Percentiles rank a stretch among this genome's conserved stretches.
Evolutionary conservation across 2,113 vertebrate genomes (phyloP).

Genomic region (Anoura caudifer): DNA sequence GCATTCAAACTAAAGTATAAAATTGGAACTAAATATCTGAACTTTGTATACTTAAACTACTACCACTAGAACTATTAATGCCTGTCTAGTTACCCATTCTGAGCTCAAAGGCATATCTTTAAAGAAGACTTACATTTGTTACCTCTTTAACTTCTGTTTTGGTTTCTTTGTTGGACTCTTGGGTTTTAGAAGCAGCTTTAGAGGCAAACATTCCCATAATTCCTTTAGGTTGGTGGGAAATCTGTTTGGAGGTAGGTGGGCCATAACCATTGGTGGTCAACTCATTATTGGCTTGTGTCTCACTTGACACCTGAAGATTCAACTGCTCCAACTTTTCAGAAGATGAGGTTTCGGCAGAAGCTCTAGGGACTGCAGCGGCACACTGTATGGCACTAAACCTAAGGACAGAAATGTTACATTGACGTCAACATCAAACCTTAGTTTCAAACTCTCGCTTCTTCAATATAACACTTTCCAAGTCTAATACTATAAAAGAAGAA

Average conservation of each 20-base stretch:
- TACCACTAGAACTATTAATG: not conserved
- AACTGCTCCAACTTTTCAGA: constrained; percentile 46
- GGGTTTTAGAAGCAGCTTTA: constrained; percentile 82
- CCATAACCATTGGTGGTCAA: constrained; percentile 78
- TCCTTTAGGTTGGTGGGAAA: constrained; percentile 84
- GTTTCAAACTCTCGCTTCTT: not conserved
- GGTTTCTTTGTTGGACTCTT: constrained; percentile 81
- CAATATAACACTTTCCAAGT: not conserved
- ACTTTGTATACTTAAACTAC: not conserved
- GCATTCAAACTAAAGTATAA: not conserved
- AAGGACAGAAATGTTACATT: not conserved
- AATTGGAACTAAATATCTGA: not conserved
- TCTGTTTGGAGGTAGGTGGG: constrained; percentile 67
- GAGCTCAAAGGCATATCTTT: not conserved
- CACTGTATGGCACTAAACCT: constrained; percentile 94
- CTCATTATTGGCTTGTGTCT: not conserved
- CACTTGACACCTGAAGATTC: not conserved
- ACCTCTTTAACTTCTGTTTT: constrained; percentile 85
- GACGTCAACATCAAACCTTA: not conserved
- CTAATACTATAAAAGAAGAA: constrained; percentile 22
- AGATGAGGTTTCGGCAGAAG: constrained; percentile 72
- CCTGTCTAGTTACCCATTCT: not conserved
- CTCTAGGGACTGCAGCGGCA: constrained; percentile 82
- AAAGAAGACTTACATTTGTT: constrained; percentile 77
- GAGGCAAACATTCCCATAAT: constrained; percentile 94